A percentile compares a stretch with the other conserved stretches of the same genome.
phyloP scores from a whole-genome alignment of 2,113 vertebrate genomes.

The Syngnathus scovelli region DNA sequence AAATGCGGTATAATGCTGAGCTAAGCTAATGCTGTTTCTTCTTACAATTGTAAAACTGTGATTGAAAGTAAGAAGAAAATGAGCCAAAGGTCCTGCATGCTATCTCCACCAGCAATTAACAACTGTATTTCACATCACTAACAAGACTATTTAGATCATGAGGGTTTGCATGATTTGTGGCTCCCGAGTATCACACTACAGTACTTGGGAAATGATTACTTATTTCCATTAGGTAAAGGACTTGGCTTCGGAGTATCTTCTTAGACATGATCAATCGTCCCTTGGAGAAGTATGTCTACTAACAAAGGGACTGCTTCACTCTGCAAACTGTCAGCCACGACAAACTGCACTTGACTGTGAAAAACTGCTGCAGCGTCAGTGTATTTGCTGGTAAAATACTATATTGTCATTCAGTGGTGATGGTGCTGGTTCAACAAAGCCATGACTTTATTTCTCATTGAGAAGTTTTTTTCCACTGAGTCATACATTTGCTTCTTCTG shows the following conservation, averaged over 20 bases:
- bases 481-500: conserved; percentile 17
- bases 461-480: conserved; percentile 15
- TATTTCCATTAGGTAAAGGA: conserved; percentile 12
- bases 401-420: conserved; percentile 38
- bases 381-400: conserved; percentile 22
- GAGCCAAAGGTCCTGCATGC: conserved; percentile 12
- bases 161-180: conserved; percentile 30
- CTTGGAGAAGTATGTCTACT: conserved; percentile 9
- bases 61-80: conserved; percentile 28
- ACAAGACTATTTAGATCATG: background rate
- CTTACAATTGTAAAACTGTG: conserved; percentile 27
- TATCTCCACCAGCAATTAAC: background rate
- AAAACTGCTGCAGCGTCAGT: conserved; percentile 25
- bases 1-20: conserved; percentile 18
- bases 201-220: too few species aligned
- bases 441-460: background rate
- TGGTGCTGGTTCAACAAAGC: conserved; percentile 13
- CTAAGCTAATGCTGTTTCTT: background rate
- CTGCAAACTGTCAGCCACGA: conserved; percentile 27
- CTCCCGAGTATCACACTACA: background rate
- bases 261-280: conserved; percentile 25
- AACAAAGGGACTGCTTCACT: conserved; percentile 24
- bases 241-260: conserved; percentile 44
- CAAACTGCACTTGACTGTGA: conserved; percentile 29
- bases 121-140: background rate